Conservation (phyloP, 2,888 invertebrate species). For the Microplitis deprimator region DNA sequence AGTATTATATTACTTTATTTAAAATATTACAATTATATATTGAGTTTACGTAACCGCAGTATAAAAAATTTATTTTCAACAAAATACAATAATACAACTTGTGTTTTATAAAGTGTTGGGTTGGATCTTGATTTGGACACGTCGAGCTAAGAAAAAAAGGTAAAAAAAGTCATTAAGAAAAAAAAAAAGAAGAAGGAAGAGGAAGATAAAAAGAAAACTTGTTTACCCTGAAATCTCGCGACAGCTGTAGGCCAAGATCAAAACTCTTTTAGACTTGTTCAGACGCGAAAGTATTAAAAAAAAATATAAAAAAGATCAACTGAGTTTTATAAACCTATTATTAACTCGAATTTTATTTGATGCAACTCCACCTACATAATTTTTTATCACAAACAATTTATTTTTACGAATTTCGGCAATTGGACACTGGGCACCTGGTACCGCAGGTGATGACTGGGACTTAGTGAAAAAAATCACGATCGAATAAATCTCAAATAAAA, state of each 20-base stretch:
- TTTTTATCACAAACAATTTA: neutral
- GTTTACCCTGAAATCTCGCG: conserved; percentile 24
- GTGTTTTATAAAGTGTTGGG: neutral
- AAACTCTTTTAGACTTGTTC: conserved; percentile 1
- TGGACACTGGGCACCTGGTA: conserved; percentile 31
- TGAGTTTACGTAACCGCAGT: conserved; percentile 13
- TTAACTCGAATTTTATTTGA: conserved; percentile 14
- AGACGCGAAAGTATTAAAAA: conserved; percentile 5
- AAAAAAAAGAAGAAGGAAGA: conserved; percentile 1
- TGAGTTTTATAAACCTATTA: conserved; percentile 13
- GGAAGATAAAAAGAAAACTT: conserved; percentile 18
- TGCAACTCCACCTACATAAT: neutral
- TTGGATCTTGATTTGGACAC: neutral
- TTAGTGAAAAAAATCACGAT: neutral
- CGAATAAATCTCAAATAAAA: conserved; percentile 17
- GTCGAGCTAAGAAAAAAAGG: neutral
- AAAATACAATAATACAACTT: neutral
- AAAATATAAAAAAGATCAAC: neutral
- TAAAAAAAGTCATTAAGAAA: neutral
- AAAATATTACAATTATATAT: neutral
- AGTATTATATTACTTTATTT: neutral
- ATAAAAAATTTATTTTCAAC: conserved; percentile 15
- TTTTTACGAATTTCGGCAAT: conserved; percentile 15
- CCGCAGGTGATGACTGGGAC: conserved; percentile 32
- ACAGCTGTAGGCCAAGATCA: conserved; percentile 38